phyloP scores from a whole-genome alignment of 2,113 vertebrate genomes.

The Gopherus evgoodei region DNA sequence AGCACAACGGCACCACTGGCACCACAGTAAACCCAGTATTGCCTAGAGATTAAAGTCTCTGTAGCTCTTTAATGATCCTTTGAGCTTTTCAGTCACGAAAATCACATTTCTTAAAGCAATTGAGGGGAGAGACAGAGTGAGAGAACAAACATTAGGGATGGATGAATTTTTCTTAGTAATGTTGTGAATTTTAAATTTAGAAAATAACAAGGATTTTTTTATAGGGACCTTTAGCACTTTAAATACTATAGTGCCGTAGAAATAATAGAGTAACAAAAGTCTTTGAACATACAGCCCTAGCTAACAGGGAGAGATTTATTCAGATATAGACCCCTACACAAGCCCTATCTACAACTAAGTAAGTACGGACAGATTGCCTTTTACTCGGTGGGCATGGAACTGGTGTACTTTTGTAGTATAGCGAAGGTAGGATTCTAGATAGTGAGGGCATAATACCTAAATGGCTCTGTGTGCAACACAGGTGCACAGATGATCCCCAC shows the following conservation, averaged over 20 bases:
- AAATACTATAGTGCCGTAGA: background rate
- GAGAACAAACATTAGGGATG: fast-evolving
- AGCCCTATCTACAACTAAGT: background rate
- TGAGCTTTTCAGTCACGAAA: background rate
- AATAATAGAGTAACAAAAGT: background rate
- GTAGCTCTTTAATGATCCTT: background rate
- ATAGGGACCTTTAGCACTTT: no score
- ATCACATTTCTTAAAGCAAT: background rate
- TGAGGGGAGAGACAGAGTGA: background rate
- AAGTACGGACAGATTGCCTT: background rate
- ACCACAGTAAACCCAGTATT: no score
- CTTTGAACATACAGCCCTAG: background rate
- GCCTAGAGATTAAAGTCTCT: background rate
- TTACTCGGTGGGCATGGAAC: background rate
- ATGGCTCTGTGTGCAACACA: background rate
- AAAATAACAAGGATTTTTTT: background rate
- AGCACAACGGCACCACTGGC: no score
- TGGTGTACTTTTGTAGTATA: fast-evolving
- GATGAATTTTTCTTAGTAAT: background rate
- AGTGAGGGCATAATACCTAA: background rate
- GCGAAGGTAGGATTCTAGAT: background rate
- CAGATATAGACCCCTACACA: background rate
- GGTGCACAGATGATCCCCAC: background rate
- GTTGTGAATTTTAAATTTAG: background rate
- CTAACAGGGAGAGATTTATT: background rate